Evolutionary conservation across 2,797 vertebrate genomes (phyloP), one percentile per base, ranked within the genome.

Genomic region (Danio tinwini): DNA sequence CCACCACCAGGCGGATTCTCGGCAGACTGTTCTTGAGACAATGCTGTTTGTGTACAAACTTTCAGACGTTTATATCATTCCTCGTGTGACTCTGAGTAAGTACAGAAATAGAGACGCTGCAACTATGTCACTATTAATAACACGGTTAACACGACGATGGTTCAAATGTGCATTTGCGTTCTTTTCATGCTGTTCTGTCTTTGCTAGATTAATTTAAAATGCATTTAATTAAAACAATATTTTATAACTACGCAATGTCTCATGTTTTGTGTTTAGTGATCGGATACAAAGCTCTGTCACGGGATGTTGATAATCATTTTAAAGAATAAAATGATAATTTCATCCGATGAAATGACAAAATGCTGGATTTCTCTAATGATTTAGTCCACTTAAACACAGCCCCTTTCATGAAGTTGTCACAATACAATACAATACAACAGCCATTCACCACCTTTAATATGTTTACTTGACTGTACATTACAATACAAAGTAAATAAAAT

Each of bases 181-280:
- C 29, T 50, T 75, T 65, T 72, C 75, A 75, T 81, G 81, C 75
- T 82, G 71, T 86, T 84, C 50, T 74, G 69, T 81, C 47, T 84
- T 85, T 85, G 78, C 83, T 86, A 82, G 74, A 61, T 50, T 50
- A 16, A 78, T n/a, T 40, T 49, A 69, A 69, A 76, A 59, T 73
- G 82, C 74, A 69, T 80, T 82, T 50, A 81, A 87, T 81, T 80
- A 83, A 87, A 90, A 76, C 45, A 59, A 78, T 82, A 72, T 88
- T 89, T 87, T 83, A 53, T 86, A 82, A 44, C 67, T 47, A 74
- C 49, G 8, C 1, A 17, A 58, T 69, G 37, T 56, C 13, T 71
- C 12, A 44, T 13, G 61, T 7, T 69, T 4, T 74, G 16, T 58
- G 16, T 89, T 81, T 86, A 88, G 50, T 37, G 17, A 44, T 12